A percentile compares a stretch with the other conserved stretches of the same genome.
Conservation (phyloP, 2,888 invertebrate species). For the Tiliacea citrago region DNA sequence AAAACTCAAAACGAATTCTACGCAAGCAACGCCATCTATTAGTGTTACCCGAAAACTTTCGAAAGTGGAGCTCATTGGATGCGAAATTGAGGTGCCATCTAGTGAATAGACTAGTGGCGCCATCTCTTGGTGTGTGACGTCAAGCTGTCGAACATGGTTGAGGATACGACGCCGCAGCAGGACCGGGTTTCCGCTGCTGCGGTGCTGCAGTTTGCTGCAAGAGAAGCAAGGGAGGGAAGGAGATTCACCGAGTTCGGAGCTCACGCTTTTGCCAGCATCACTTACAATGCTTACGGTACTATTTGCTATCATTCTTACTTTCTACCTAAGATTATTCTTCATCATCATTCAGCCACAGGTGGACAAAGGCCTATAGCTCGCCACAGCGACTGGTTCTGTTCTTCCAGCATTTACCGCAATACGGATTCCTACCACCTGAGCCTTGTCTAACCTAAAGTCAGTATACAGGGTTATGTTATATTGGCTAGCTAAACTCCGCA, state of each 20-base stretch:
- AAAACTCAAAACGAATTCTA: constrained; percentile 19
- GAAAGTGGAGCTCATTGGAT: constrained; percentile 1
- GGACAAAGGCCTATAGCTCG: too few species aligned
- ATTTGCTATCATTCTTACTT: constrained; percentile 15
- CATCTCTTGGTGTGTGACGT: constrained; percentile 61
- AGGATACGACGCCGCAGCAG: constrained; percentile 78
- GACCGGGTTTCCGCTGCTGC: constrained; percentile 85
- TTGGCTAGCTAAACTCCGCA: too few species aligned
- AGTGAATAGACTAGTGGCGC: constrained; percentile 45
- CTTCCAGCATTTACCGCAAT: not conserved
- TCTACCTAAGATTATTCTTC: too few species aligned
- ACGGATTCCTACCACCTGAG: not conserved
- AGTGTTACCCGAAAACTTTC: constrained; percentile 21
- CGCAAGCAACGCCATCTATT: constrained; percentile 60
- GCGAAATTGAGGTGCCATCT: constrained; percentile 27
- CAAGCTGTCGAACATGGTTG: constrained; percentile 79
- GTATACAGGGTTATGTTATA: too few species aligned
- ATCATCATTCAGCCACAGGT: too few species aligned
- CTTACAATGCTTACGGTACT: constrained; percentile 85
- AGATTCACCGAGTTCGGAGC: constrained; percentile 85
- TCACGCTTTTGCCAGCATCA: constrained; percentile 86
- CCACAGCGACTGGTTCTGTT: too few species aligned
- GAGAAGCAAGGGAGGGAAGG: constrained; percentile 85
- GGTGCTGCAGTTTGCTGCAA: constrained; percentile 85
- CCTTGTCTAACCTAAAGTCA: too few species aligned